Conservation (phyloP, 2,797 vertebrate species). For the Linurgus olivaceus region DNA sequence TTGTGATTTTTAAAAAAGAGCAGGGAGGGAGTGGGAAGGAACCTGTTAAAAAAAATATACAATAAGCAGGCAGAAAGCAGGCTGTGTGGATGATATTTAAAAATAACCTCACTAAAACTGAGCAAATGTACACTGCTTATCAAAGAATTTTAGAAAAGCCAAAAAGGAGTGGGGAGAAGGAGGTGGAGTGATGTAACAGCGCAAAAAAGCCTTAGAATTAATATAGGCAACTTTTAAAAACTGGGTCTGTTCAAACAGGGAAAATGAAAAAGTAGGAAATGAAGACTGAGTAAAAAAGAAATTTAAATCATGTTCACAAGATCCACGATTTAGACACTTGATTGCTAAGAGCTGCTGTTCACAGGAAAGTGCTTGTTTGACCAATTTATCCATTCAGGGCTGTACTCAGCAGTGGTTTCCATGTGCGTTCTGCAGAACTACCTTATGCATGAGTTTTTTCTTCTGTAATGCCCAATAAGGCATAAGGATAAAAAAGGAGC, state of each 20-base stretch:
- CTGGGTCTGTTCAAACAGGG: neutral
- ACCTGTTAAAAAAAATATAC: neutral
- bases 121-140: neutral
- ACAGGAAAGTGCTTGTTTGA: neutral
- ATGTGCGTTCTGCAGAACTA: neutral
- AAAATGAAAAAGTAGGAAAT: neutral
- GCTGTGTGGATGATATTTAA: neutral
- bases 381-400: neutral
- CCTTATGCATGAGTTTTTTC: neutral
- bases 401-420: neutral
- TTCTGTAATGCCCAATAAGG: neutral
- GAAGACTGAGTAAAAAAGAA: neutral
- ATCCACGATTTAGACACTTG: neutral
- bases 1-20: neutral
- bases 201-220: neutral
- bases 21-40: neutral
- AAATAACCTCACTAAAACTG: neutral
- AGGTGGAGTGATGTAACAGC: neutral
- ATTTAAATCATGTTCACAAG: neutral
- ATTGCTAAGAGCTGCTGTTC: neutral
- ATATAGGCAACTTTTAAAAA: neutral
- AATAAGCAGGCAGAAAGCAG: neutral
- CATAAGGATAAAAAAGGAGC: neutral
- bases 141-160: neutral
- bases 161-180: neutral